A percentile compares a stretch with the other conserved stretches of the same genome.
Evolutionary conservation across 2,888 invertebrate genomes (phyloP).

Genomic region (Parnassius apollo): DNA sequence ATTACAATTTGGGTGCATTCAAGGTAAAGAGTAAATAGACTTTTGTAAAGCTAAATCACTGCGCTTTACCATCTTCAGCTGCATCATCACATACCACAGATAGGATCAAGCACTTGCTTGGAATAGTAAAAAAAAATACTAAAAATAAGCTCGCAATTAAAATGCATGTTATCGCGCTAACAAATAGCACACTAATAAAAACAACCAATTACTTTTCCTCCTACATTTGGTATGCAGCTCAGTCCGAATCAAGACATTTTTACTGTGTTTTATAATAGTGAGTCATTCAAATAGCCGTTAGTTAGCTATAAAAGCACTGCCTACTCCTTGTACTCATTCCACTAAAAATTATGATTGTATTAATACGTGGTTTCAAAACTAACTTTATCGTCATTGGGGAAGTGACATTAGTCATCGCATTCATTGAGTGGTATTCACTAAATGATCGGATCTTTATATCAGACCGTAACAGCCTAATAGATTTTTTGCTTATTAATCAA

Average conservation of each 20-base stretch:
- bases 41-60: too few species aligned
- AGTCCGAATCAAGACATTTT: constrained; percentile 55
- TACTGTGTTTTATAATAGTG: constrained; percentile 59
- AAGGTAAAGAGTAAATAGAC: too few species aligned
- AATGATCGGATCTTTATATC: too few species aligned
- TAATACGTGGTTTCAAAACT: constrained; percentile 10
- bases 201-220: constrained; percentile 59
- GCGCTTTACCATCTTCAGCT: too few species aligned
- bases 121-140: constrained; percentile 14
- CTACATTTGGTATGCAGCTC: constrained; percentile 59
- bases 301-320: constrained; percentile 62
- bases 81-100: too few species aligned
- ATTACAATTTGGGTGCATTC: too few species aligned
- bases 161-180: constrained; percentile 48
- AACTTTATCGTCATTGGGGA: background rate
- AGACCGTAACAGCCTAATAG: too few species aligned
- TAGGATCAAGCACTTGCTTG: too few species aligned
- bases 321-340: constrained; percentile 33
- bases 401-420: background rate
- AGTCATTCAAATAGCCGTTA: constrained; percentile 67
- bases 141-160: constrained; percentile 61
- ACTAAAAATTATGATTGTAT: constrained; percentile 7
- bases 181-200: constrained; percentile 47
- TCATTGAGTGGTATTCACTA: background rate
- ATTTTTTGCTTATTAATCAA: too few species aligned